phyloP scores from a whole-genome alignment of 2,888 invertebrate species.

The Tiliacea citrago region DNA sequence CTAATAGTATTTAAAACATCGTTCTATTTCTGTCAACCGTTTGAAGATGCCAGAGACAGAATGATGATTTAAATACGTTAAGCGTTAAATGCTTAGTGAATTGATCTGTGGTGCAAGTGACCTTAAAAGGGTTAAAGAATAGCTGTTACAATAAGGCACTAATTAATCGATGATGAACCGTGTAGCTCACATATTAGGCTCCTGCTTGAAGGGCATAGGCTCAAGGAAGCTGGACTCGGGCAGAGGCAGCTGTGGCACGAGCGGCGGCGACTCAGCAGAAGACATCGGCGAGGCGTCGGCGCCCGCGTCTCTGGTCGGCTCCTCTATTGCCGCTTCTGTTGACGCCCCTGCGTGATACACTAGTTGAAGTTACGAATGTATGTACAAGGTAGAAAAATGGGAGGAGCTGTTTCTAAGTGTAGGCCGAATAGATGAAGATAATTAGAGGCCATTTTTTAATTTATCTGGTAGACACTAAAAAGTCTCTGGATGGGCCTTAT shows the following conservation, averaged over 20 bases:
- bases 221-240: conserved; percentile 75
- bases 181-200: conserved; percentile 83
- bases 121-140: too few species aligned
- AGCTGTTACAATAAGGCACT: neutral
- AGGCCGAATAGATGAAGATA: neutral
- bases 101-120: neutral
- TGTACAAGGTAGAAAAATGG: neutral
- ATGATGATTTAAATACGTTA: neutral
- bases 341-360: conserved; percentile 79
- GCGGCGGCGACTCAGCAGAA: conserved; percentile 73
- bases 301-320: conserved; percentile 54
- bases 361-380: conserved; percentile 43
- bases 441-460: too few species aligned
- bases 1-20: neutral
- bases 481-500: too few species aligned
- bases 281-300: conserved; percentile 65
- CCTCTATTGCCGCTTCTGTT: conserved; percentile 79
- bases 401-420: neutral
- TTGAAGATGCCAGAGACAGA: neutral
- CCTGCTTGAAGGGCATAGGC: conserved; percentile 85
- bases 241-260: conserved; percentile 75
- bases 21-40: neutral
- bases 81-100: too few species aligned
- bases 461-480: too few species aligned
- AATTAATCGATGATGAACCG: conserved; percentile 14